Base-by-base conservation (phyloP, 2,113 vertebrate species). In the Limnothrissa miodon region DNA sequence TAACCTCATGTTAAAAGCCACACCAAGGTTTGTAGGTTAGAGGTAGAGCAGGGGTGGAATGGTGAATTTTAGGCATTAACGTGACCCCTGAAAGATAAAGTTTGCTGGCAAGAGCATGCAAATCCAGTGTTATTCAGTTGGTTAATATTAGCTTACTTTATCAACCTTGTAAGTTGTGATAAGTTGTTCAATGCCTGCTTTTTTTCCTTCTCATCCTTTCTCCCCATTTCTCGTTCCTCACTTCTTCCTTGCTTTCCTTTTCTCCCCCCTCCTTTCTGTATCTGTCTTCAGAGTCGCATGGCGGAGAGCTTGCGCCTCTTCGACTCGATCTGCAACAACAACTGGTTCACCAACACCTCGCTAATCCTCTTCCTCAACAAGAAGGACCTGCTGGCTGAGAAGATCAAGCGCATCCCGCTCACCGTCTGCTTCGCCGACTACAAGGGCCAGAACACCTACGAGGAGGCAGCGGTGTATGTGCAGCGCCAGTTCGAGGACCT, bases 331-430 rank as follows among this genome's bases (percentile, higher is more conserved):
- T 99, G 98, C 95, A 99, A 99, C 97, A 99, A 99, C 97, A 99
- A 99, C 93, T 99, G 97, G 98, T 99, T 99, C 91, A 97, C 98
- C 95, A 99, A 97, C 95, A 99, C 98, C 25, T 99, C 98, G 0
- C 98, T 99, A 91, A 99, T 99, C 91, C 97, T 99, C 90, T 99
- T 99, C 94, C 96, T 99, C 93, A 99, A 99, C 94, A 99, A 99
- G 96, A 99, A 99, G 94, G 98, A 99, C 94, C 96, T 99, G 93
- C 94, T 99, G 94, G 97, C 98, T 0, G 98, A 99, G 94, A 99
- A 99, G 95, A 99, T 99, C 91, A 96, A 97, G 85, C 97, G 97
- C 89, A 99, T 99, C 84, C 98, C 98, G 1, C 93, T 99, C 87
- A 97, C 97, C 70, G 95, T 98, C 90, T 99, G 98, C 93, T 99